Base-by-base conservation (phyloP, 2,888 invertebrate species). In the Coelopa pilipes region DNA sequence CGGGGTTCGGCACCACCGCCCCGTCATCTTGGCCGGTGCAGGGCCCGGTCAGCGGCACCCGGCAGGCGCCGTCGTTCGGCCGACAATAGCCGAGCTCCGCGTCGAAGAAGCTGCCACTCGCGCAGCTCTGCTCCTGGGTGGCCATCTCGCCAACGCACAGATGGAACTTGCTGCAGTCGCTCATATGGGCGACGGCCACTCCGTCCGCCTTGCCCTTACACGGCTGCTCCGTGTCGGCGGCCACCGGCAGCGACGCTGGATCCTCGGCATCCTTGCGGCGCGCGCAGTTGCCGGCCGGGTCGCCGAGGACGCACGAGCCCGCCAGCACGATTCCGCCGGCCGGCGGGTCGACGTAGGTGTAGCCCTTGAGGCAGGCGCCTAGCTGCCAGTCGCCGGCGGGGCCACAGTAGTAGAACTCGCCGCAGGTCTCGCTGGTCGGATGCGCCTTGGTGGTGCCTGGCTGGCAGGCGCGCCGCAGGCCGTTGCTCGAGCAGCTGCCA, bases 61-160 rank as follows among this genome's bases (percentile, higher is more conserved):
- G 74, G 59, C 85, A 85, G 1, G 76, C 76, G 53, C 83, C 85
- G 60, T 84, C 81, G 71, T 85, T 83, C 45, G 83, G 81, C 0
- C 81, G 80, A 60, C 86, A 86, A 34, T 81, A 81, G 1, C 81
- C 80, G 0, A 73, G 63, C 0, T 24, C 49, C 0, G 76, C 63
- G 72, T 86, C 84, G 50, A 79, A 86, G 71, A 79, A 86, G 63
- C 81, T 82, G 19, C 81, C 84, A 0, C 70, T 21, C 0, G 74
- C n/a, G 63, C 86, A 86, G 59, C 74, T 80, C 46, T 82, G 82
- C 5, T 77, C 75, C 0, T 79, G 46, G 0, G 76, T 66, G 0
- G 75, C 24, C 0, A 69, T 53, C 2, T 79, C 77, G 12, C 79
- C 75, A 9, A 82, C 47, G 69, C 86, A 86, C 11, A 86, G 62